phyloP scores from a whole-genome alignment of 1,140 invertebrate genomes.

The Tenebrio molitor region DNA sequence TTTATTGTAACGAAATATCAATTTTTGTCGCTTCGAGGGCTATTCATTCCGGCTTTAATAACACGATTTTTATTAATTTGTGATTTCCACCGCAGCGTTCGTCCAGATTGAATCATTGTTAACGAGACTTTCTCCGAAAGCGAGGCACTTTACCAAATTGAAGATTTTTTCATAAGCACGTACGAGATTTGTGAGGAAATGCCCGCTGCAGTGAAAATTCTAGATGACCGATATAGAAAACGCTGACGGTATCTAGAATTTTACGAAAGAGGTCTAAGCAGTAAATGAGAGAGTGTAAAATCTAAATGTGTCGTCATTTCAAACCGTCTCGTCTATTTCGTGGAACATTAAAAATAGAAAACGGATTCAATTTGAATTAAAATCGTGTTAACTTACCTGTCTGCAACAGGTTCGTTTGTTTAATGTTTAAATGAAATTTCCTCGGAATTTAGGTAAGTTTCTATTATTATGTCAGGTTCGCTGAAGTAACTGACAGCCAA shows the following conservation, averaged over 20 bases:
- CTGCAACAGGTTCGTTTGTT: too few species aligned
- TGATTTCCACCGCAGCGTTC: not conserved
- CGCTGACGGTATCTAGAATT: too few species aligned
- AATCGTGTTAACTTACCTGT: not conserved
- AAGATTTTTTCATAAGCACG: not conserved
- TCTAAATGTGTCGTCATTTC: too few species aligned
- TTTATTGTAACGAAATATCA: conserved; percentile 18
- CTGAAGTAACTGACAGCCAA: too few species aligned
- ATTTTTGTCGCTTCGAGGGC: not conserved
- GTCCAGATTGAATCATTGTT: not conserved
- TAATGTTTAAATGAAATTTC: too few species aligned
- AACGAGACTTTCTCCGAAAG: not conserved
- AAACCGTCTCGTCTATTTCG: not conserved
- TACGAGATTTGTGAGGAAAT: too few species aligned
- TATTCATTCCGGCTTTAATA: not conserved
- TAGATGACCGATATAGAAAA: too few species aligned
- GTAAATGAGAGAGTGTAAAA: too few species aligned
- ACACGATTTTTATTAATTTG: conserved; percentile 22
- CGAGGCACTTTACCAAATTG: conserved; percentile 3
- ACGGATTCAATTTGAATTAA: not conserved
- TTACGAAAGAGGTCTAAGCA: too few species aligned
- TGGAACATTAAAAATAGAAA: not conserved
- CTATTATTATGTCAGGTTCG: too few species aligned
- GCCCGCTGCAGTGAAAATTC: too few species aligned
- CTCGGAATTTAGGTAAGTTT: too few species aligned